Conservation (phyloP, 2,797 vertebrate species). For the Syngnathus acus region DNA sequence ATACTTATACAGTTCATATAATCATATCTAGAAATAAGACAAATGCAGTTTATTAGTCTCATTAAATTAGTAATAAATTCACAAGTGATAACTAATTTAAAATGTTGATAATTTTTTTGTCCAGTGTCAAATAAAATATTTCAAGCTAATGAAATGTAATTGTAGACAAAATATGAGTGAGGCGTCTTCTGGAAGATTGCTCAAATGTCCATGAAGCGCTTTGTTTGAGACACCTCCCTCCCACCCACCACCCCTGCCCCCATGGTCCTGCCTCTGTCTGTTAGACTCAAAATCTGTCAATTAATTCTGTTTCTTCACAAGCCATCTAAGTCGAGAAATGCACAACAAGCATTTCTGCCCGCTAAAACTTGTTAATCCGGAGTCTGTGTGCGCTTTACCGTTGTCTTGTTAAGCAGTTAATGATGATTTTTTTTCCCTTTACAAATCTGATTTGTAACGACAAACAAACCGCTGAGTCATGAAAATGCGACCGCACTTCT, state of each 20-base stretch:
- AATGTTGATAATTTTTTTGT: neutral
- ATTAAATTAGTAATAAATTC: neutral
- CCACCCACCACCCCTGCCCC: neutral
- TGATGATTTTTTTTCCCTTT: conserved; percentile 30
- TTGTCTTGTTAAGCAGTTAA: conserved; percentile 67
- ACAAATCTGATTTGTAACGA: conserved; percentile 60
- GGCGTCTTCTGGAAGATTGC: neutral
- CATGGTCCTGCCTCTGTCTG: neutral
- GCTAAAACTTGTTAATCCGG: conserved; percentile 66
- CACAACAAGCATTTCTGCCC: conserved; percentile 62
- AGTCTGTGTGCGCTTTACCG: conserved; percentile 25
- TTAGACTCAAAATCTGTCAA: conserved; percentile 27
- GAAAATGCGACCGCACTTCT: conserved; percentile 12
- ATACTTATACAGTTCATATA: neutral
- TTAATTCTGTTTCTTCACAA: conserved; percentile 30
- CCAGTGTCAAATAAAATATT: neutral
- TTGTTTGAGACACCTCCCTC: neutral
- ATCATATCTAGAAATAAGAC: too few relatives aligned
- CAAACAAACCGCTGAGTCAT: conserved; percentile 53
- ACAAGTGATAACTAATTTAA: neutral
- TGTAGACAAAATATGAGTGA: too few relatives aligned
- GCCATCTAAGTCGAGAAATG: conserved; percentile 49
- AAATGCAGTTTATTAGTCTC: neutral
- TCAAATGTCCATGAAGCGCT: neutral
- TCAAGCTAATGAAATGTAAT: neutral